These are phyloP conservation scores for Coilia nasus DNA, from an alignment of 2,797 vertebrate genomes.

Conservation along the genomic window DNA sequence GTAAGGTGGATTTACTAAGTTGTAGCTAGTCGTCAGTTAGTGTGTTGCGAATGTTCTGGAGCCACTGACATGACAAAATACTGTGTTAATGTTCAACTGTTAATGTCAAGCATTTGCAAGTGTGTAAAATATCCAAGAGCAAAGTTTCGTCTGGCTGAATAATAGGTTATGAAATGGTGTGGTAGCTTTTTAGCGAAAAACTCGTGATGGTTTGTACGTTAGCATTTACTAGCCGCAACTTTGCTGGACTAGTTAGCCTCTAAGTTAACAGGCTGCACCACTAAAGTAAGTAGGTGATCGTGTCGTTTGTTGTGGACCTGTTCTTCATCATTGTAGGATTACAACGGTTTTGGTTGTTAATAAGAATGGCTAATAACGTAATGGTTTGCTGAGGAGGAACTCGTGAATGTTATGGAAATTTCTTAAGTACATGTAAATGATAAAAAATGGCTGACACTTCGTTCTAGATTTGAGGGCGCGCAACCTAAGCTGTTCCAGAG, in stretches of 20 bases:
- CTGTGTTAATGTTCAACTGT: background rate
- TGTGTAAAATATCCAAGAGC: slow-evolving; percentile 27
- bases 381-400: background rate
- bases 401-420: slow-evolving; percentile 24
- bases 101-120: slow-evolving; percentile 16
- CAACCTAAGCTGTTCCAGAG: slow-evolving; percentile 57
- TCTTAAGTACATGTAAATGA: slow-evolving; percentile 61
- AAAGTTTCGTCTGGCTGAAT: slow-evolving; percentile 20
- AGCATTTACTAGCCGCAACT: background rate
- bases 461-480: slow-evolving; percentile 69
- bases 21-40: background rate
- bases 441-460: slow-evolving; percentile 86
- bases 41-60: background rate
- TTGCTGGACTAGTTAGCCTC: background rate
- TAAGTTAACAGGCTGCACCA: background rate
- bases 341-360: background rate
- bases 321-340: background rate
- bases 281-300: background rate
- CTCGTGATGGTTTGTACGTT: background rate
- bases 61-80: background rate
- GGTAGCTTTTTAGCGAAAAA: background rate
- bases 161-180: slow-evolving; percentile 8
- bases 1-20: slow-evolving; percentile 38
- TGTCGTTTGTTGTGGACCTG: background rate
- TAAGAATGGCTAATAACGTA: background rate